phyloP scores from a whole-genome alignment of 2,113 vertebrate species.

The Lepus timidus region DNA sequence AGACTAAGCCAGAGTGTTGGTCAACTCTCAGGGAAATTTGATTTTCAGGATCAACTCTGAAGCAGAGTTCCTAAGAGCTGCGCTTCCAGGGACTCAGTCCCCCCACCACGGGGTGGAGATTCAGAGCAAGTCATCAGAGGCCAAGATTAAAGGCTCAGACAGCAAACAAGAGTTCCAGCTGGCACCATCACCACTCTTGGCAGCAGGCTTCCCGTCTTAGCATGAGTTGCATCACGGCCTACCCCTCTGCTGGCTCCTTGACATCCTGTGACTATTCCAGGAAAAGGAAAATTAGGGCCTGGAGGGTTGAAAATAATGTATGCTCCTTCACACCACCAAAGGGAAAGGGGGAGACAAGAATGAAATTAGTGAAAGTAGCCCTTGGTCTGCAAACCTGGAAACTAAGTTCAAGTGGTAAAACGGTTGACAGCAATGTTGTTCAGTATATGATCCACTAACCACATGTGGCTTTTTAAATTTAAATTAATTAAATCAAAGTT shows the following conservation, averaged over 20 bases:
- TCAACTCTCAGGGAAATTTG: not conserved
- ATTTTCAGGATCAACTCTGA: not conserved
- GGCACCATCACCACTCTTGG: no score
- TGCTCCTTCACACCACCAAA: not conserved
- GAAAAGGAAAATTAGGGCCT: not conserved
- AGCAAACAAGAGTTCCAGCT: not conserved
- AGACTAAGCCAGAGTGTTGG: not conserved
- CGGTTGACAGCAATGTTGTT: no score
- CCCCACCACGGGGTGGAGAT: not conserved
- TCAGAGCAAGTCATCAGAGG: not conserved
- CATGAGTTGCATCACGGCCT: not conserved
- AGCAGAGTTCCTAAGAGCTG: not conserved
- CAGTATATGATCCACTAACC: not conserved
- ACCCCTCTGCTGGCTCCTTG: not conserved
- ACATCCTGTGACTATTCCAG: not conserved
- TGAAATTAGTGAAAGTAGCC: not conserved
- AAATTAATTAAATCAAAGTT: not conserved
- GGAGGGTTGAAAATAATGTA: not conserved
- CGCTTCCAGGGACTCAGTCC: not conserved
- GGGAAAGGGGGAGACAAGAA: not conserved
- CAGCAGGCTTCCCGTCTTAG: not conserved
- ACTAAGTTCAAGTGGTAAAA: not conserved
- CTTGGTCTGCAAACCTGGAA: conserved; percentile 9
- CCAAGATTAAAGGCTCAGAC: not conserved
- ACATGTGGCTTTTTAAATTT: not conserved